Conservation (phyloP, 35 echinoderm and acorn worm species). For the Ophioderma brevispina region DNA sequence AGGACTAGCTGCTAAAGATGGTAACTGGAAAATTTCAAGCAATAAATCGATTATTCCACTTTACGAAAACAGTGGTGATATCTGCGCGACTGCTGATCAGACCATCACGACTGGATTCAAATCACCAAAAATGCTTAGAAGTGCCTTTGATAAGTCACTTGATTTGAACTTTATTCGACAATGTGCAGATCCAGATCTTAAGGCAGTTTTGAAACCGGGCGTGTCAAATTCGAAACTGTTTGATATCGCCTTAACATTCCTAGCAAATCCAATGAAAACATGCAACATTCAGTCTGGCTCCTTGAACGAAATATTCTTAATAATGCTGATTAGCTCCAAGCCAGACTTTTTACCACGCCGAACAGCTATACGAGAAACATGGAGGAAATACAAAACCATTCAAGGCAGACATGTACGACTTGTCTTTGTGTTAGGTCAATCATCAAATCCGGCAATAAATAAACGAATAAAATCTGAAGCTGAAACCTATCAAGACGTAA, state of each 20-base stretch:
- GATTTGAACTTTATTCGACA: conserved; percentile 18
- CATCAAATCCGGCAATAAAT: background rate
- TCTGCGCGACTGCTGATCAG: background rate
- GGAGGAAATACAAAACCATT: background rate
- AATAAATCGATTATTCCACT: conserved; percentile 30
- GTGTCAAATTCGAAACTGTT: conserved; percentile 22
- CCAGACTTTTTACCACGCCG: background rate
- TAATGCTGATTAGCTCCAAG: conserved; percentile 15
- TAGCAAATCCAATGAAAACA: background rate
- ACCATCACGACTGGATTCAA: conserved; percentile 41
- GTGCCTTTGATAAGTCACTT: conserved; percentile 2
- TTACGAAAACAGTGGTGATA: conserved; percentile 18
- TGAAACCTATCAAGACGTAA: conserved; percentile 13
- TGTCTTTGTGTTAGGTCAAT: background rate
- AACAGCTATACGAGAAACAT: conserved; percentile 4
- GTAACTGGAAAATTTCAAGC: conserved; percentile 6
- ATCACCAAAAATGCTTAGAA: background rate
- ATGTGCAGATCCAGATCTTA: conserved; percentile 36
- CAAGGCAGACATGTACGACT: background rate
- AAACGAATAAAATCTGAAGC: background rate
- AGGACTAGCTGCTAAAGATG: conserved; percentile 29
- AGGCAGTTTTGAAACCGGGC: background rate
- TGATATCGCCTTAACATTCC: background rate
- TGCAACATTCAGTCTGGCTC: background rate
- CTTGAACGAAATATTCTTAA: background rate